These are phyloP conservation scores for Hydraecia micacea DNA, from an alignment of 2,888 invertebrate species.

Conservation along the genomic window DNA sequence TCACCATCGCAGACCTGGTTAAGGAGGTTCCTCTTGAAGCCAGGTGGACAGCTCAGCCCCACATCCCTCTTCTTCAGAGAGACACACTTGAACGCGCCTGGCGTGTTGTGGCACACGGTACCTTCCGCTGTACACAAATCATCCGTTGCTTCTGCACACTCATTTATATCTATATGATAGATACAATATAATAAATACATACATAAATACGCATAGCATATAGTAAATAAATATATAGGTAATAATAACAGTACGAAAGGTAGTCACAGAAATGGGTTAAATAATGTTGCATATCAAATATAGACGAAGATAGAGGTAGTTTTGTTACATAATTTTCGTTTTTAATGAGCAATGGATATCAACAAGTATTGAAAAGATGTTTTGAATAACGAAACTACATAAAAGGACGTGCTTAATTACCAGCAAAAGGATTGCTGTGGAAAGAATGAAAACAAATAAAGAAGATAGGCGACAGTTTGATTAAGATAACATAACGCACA, in stretches of 20 bases:
- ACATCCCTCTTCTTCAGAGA: conserved; percentile 83
- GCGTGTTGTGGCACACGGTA: conserved; percentile 92
- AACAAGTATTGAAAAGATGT: background rate
- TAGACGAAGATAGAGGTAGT: background rate
- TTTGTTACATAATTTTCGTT: background rate
- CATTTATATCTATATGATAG: conserved; percentile 93
- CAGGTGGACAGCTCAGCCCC: conserved; percentile 87
- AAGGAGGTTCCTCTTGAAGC: conserved; percentile 89
- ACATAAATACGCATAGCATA: conserved; percentile 21
- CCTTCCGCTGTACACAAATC: conserved; percentile 90
- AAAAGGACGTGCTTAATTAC: background rate
- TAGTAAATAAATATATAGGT: conserved; percentile 20
- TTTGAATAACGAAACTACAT: too few relatives aligned
- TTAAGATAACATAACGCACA: background rate
- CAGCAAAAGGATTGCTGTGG: background rate
- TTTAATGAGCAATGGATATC: background rate
- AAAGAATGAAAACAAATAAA: background rate
- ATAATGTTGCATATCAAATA: background rate
- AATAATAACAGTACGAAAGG: background rate
- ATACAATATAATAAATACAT: conserved; percentile 50
- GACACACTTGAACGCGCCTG: conserved; percentile 92
- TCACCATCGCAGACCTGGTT: conserved; percentile 90
- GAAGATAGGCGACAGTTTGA: background rate
- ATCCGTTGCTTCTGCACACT: conserved; percentile 91
- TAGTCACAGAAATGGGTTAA: background rate